Conservation (phyloP, 2,888 invertebrate genomes). For the Electrophaes corylata region DNA sequence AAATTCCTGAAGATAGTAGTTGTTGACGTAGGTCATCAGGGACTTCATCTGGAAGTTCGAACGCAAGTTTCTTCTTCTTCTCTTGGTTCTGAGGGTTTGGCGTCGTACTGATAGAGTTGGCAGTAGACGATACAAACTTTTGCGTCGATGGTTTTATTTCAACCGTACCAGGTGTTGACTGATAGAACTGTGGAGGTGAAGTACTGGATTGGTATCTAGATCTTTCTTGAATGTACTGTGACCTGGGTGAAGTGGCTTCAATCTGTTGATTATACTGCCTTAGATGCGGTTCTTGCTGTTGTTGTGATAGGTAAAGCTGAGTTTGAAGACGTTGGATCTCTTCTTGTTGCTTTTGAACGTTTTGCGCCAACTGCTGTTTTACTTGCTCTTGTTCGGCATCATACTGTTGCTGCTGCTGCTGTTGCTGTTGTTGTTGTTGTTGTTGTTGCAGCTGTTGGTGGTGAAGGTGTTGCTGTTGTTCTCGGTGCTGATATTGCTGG, state of each 20-base stretch:
- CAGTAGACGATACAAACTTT: slow-evolving; percentile 75
- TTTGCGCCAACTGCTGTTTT: slow-evolving; percentile 70
- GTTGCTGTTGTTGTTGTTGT: slow-evolving; percentile 52
- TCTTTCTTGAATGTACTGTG: slow-evolving; percentile 73
- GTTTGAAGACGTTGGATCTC: slow-evolving; percentile 79
- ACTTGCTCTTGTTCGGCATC: slow-evolving; percentile 74
- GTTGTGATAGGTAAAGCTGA: slow-evolving; percentile 68
- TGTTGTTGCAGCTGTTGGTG: slow-evolving; percentile 51
- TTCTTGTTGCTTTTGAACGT: slow-evolving; percentile 81
- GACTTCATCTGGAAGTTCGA: slow-evolving; percentile 92
- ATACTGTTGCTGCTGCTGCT: slow-evolving; percentile 68
- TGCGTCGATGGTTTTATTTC: slow-evolving; percentile 81
- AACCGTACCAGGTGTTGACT: slow-evolving; percentile 73
- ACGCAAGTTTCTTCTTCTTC: slow-evolving; percentile 81
- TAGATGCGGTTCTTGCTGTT: slow-evolving; percentile 58
- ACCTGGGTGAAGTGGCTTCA: slow-evolving; percentile 63
- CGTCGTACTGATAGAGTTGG: slow-evolving; percentile 74
- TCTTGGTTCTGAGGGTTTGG: slow-evolving; percentile 76
- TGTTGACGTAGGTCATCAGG: slow-evolving; percentile 94
- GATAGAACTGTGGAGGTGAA: slow-evolving; percentile 65
- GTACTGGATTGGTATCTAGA: slow-evolving; percentile 68
- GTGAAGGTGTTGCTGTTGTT: slow-evolving; percentile 53
- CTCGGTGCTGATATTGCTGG: slow-evolving; percentile 50
- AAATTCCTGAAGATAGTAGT: slow-evolving; percentile 92
- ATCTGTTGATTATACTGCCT: slow-evolving; percentile 62